Conservation (phyloP, 2,113 vertebrate species). For the Corapipo altera region DNA sequence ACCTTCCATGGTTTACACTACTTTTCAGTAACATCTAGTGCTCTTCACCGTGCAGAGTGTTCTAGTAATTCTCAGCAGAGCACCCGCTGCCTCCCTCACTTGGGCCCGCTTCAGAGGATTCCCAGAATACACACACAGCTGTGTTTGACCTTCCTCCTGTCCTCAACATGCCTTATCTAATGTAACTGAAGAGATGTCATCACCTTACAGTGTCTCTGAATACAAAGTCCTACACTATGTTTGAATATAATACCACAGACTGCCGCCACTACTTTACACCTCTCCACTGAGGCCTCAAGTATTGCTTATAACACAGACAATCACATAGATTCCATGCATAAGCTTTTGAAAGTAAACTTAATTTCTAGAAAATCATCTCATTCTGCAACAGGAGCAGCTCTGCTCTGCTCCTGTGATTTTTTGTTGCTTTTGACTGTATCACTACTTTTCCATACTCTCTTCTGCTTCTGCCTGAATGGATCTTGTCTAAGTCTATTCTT, state of each 20-base stretch:
- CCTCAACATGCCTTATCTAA: conserved; percentile 28
- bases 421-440: background rate
- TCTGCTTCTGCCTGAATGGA: background rate
- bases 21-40: background rate
- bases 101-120: background rate
- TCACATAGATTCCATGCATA: background rate
- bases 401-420: background rate
- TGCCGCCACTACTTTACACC: background rate
- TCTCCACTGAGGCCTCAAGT: background rate
- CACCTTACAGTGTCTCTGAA: background rate
- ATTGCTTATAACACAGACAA: background rate
- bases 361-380: background rate
- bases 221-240: background rate
- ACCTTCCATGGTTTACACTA: background rate
- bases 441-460: background rate
- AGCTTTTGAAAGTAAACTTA: background rate
- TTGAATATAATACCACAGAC: background rate
- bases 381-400: background rate
- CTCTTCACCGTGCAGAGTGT: background rate
- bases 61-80: background rate
- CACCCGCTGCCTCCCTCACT: background rate
- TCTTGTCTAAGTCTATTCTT: background rate
- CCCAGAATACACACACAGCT: conserved; percentile 21
- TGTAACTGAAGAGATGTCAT: background rate
- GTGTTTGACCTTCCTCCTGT: conserved; percentile 25